A percentile compares a stretch with the other conserved stretches of the same genome.
Evolutionary conservation across 2,888 invertebrate species (phyloP).

Genomic region (Agelastica alni): DNA sequence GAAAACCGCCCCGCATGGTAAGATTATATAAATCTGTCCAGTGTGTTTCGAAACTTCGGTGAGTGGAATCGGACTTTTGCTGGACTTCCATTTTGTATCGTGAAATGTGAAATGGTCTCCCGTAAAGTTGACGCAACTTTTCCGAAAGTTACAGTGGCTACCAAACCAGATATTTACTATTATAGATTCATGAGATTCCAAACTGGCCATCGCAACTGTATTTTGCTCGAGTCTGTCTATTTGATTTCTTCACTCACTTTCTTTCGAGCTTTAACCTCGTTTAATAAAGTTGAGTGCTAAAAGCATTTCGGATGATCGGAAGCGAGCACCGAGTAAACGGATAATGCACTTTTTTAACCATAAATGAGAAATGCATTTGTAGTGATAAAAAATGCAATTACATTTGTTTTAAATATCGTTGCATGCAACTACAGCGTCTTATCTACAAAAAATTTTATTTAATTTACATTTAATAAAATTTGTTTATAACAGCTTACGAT

Average conservation of each 20-base stretch:
- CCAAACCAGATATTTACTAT: constrained; percentile 37
- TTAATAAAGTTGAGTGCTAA: constrained; percentile 41
- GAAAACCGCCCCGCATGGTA: not conserved
- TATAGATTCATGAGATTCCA: constrained; percentile 47
- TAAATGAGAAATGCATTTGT: too few relatives aligned
- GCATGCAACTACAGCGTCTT: too few relatives aligned
- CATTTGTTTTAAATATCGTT: too few relatives aligned
- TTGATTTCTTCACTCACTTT: constrained; percentile 45
- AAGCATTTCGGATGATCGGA: too few relatives aligned
- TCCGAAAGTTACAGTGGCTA: constrained; percentile 17
- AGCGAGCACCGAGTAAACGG: too few relatives aligned
- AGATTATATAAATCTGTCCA: constrained; percentile 19
- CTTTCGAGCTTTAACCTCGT: constrained; percentile 44
- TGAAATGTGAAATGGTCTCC: constrained; percentile 41
- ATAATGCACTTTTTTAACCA: too few relatives aligned
- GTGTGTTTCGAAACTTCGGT: not conserved
- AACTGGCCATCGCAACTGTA: constrained; percentile 48
- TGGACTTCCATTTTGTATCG: constrained; percentile 40
- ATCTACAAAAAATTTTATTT: too few relatives aligned
- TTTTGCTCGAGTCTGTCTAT: constrained; percentile 44
- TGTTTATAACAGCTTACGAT: too few relatives aligned
- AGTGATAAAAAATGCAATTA: too few relatives aligned
- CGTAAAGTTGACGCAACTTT: constrained; percentile 42
- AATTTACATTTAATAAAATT: too few relatives aligned
- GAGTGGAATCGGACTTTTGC: constrained; percentile 12